A percentile compares a stretch with the other conserved stretches of the same genome.
Evolutionary conservation across 1,140 invertebrate species (phyloP).

Genomic region (Ostrea denselamellosa): DNA sequence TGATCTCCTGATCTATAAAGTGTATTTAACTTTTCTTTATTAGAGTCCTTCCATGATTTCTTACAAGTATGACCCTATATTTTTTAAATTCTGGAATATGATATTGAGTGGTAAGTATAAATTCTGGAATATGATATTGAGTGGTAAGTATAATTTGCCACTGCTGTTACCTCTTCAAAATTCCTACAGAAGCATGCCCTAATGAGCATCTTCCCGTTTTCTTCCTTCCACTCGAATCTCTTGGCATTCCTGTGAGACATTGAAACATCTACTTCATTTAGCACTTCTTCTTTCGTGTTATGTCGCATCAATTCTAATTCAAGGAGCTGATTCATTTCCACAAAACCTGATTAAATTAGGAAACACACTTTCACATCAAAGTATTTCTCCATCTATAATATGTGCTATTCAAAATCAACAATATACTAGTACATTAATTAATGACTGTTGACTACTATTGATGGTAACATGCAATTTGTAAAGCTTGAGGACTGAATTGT

Average conservation of each 20-base stretch:
- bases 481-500: background rate
- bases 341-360: slow-evolving; percentile 58
- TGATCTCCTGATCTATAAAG: no score
- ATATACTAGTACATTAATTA: no score
- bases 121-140: background rate
- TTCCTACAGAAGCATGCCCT: slow-evolving; percentile 66
- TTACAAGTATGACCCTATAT: no score
- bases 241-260: slow-evolving; percentile 58
- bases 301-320: slow-evolving; percentile 55
- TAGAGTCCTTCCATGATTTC: no score
- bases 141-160: background rate
- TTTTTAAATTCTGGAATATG: no score
- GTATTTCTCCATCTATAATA: background rate
- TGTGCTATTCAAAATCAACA: background rate
- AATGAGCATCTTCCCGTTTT: slow-evolving; percentile 57
- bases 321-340: slow-evolving; percentile 60
- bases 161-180: slow-evolving; percentile 63
- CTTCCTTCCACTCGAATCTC: slow-evolving; percentile 59
- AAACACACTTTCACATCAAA: no score
- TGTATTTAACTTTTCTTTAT: no score
- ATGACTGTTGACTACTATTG: no score
- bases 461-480: background rate
- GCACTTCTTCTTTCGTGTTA: slow-evolving; percentile 59
- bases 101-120: background rate
- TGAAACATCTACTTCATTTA: slow-evolving; percentile 60